A percentile compares a stretch with the other conserved stretches of the same genome.
phyloP scores from a whole-genome alignment of 2,888 invertebrate genomes.

The Platycheirus rosarum region DNA sequence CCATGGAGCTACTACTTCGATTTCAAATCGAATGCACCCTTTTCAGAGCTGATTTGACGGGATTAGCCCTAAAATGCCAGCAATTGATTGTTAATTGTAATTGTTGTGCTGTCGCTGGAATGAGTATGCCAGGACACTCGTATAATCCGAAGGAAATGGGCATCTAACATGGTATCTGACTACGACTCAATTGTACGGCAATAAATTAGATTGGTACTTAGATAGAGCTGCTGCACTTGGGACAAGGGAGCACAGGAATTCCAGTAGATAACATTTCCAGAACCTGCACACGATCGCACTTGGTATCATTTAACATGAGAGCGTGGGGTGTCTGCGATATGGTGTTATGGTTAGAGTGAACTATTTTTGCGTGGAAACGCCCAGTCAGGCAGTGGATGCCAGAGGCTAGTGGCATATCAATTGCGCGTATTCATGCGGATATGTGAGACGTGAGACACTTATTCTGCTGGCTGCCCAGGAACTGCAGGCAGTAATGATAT shows the following conservation, averaged over 20 bases:
- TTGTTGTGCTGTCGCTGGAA: slow-evolving; percentile 60
- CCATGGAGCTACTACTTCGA: slow-evolving; percentile 22
- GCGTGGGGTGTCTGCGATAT: slow-evolving; percentile 57
- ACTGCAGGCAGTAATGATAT: slow-evolving; percentile 68
- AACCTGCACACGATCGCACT: slow-evolving; percentile 73
- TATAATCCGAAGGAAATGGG: slow-evolving; percentile 51
- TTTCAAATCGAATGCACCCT: slow-evolving; percentile 14
- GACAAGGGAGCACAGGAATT: slow-evolving; percentile 58
- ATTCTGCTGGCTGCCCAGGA: slow-evolving; percentile 38
- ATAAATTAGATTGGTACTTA: slow-evolving; percentile 74
- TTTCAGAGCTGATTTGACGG: slow-evolving; percentile 44
- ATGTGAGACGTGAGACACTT: slow-evolving; percentile 72
- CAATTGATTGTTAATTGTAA: slow-evolving; percentile 74
- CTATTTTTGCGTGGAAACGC: slow-evolving; percentile 72
- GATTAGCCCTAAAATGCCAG: slow-evolving; percentile 66
- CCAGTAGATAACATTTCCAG: slow-evolving; percentile 72
- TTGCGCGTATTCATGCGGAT: slow-evolving; percentile 69
- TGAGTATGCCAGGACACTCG: slow-evolving; percentile 33
- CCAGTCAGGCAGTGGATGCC: slow-evolving; percentile 49
- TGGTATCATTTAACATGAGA: slow-evolving; percentile 70
- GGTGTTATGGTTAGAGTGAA: slow-evolving; percentile 35
- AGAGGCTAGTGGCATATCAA: slow-evolving; percentile 61
- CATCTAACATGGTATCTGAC: slow-evolving; percentile 71
- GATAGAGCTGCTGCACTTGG: slow-evolving; percentile 73
- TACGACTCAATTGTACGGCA: slow-evolving; percentile 70